Conservation (phyloP, 2,888 invertebrate species). For the Idaea biselata region DNA sequence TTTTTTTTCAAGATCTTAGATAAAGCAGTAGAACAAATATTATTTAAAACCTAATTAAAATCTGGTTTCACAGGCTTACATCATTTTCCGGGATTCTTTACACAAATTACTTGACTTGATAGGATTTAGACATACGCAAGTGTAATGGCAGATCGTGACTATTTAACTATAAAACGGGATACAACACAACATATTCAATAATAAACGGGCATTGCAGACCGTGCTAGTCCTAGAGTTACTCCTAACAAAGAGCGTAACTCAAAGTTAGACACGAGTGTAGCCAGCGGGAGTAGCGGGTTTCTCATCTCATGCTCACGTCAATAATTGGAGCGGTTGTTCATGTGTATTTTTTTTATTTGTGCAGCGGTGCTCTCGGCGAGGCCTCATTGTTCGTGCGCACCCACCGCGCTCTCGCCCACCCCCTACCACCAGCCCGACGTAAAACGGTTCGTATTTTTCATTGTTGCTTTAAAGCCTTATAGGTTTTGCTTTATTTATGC, state of each 20-base stretch:
- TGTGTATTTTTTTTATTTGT: slow-evolving; percentile 68
- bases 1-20: too few species aligned
- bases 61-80: too few species aligned
- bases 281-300: slow-evolving; percentile 42
- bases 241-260: slow-evolving; percentile 36
- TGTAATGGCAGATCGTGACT: too few species aligned
- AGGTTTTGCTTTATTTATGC: slow-evolving; percentile 78
- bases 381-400: slow-evolving; percentile 67
- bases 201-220: not conserved
- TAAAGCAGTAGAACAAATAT: too few species aligned
- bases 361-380: slow-evolving; percentile 68
- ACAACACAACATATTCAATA: not conserved
- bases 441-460: slow-evolving; percentile 80
- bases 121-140: too few species aligned
- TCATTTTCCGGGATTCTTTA: too few species aligned
- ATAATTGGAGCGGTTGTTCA: slow-evolving; percentile 78
- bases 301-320: slow-evolving; percentile 72
- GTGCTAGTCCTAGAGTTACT: not conserved
- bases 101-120: too few species aligned
- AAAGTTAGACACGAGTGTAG: slow-evolving; percentile 42
- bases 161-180: not conserved
- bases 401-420: slow-evolving; percentile 43
- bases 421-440: slow-evolving; percentile 52
- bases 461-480: slow-evolving; percentile 79
- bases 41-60: too few species aligned